phyloP scores from a whole-genome alignment of 2,888 invertebrate species.

The Morpho achilles region DNA sequence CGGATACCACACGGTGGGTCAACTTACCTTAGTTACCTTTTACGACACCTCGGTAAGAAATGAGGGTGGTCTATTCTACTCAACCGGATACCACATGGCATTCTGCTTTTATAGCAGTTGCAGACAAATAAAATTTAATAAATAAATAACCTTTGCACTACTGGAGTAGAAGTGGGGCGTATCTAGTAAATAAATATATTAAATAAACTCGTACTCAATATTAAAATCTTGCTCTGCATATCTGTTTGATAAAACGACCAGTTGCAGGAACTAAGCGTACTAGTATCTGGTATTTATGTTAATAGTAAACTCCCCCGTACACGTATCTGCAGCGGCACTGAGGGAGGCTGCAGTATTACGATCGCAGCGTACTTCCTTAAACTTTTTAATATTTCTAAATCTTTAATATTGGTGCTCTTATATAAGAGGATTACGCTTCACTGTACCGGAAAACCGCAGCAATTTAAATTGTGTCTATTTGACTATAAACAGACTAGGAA shows the following conservation, averaged over 20 bases:
- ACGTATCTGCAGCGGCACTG: slow-evolving; percentile 34
- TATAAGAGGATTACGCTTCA: slow-evolving; percentile 24
- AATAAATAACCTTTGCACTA: too few relatives aligned
- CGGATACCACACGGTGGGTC: too few relatives aligned
- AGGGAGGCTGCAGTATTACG: slow-evolving; percentile 30
- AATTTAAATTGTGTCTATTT: slow-evolving; percentile 20
- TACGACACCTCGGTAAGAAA: too few relatives aligned
- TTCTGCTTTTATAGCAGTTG: too few relatives aligned
- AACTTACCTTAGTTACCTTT: too few relatives aligned
- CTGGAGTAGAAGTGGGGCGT: too few relatives aligned
- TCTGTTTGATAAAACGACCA: slow-evolving; percentile 33
- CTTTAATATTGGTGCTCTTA: slow-evolving; percentile 24
- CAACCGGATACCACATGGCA: too few relatives aligned
- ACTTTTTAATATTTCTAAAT: slow-evolving; percentile 27
- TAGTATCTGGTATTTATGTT: slow-evolving; percentile 43
- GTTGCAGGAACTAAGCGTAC: slow-evolving; percentile 35
- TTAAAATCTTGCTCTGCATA: slow-evolving; percentile 14
- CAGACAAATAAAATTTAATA: too few relatives aligned
- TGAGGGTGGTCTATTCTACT: too few relatives aligned
- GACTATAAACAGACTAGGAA: slow-evolving; percentile 9
- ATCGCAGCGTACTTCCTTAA: slow-evolving; percentile 21
- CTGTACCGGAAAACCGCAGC: slow-evolving; percentile 19
- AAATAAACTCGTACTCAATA: slow-evolving; percentile 2
- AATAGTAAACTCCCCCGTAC: slow-evolving; percentile 38
- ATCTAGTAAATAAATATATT: background rate